Evolutionary conservation across 2,113 vertebrate species (phyloP), one percentile per base, ranked within the genome.

Genomic region (Thalassarche chlororhynchos): DNA sequence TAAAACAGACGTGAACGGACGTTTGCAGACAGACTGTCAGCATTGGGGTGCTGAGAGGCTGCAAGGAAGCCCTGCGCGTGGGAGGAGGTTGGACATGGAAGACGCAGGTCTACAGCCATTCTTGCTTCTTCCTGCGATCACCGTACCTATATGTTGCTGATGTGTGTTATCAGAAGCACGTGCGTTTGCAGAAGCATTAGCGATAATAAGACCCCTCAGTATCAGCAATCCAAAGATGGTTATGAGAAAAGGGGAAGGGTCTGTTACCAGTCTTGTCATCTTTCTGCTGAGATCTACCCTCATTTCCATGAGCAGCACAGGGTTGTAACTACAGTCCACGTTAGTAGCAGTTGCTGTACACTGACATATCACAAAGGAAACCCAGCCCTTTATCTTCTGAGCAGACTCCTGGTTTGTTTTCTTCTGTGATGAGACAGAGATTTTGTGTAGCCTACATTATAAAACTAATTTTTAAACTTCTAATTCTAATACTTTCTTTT

Each of bases 341-440:
- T 47, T 91, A 94, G 87, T 61, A 83, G 62, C 64, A 87, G 40
- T 86, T 89, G 66, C 58, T 75, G 69, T 83, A 31, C 76, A 65
- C 25, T 60, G 40, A 75, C 34, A 51, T 29, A 89, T 64, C 66
- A 93, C n/a, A 94, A 84, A 71, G 77, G 34, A 90, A 87, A 89
- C 51, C 24, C n/a, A 74, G 20, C 25, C 80, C 65, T 95, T 90
- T 84, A 80, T 79, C 31, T 61, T 60, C 38, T 60, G 40, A 75
- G 12, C 32, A 69, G 75, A 60, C 6, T 54, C 49, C 21, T 47
- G 12, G 3, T 55, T 85, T 74, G 36, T 60, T 83, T 72, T 75
- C 34, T 89, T 75, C 44, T 38, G 31, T 25, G 28, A 52, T 16
- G 6, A 82, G 86, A 65, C 9, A 51, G 40, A 83, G 29, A 20